Evolutionary conservation across 35 echinoderm and acorn worm genomes (phyloP), one percentile per base, ranked within the genome.

Genomic region (Hemicentrotus pulcherrimus): DNA sequence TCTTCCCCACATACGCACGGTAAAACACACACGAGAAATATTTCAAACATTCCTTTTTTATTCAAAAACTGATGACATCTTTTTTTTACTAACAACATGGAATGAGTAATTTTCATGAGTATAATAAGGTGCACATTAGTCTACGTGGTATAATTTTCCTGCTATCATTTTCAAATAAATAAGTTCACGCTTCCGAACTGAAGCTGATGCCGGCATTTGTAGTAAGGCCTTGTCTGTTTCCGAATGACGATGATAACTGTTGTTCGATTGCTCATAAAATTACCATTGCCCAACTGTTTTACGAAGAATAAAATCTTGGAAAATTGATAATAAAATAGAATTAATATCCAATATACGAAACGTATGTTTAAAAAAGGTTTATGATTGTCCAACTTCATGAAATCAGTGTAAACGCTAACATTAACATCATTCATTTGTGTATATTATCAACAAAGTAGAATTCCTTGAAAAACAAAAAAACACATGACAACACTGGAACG

Each of bases 41-140:
- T 78, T n/a, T 78, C 65, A 78, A 78, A 78, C 65, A 78, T 78
- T 78, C 65, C 65, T 78, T 78, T 59, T 78, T 78, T 78, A 78
- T 78, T 78, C 65, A 15, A 78, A 78, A 78, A 78, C 22, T 70
- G 61, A 70, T 70, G 61, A 70, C 0, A 4, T 78, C n/a, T 78
- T 78, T 78, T n/a, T 78, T n/a, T 78, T 4, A n/a, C 65, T 78
- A 70, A 78, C 19, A 22, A 78, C 65, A 78, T 78, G 65, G 65
- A 78, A 78, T 78, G 65, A 78, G 65, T 78, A 78, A 78, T 28
- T 28, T 22, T 78, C 65, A 78, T 78, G 22, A 78, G 65, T 78
- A 78, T 78, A 59, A 59, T 59, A n/a, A 78, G 65, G 65, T 78
- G 65, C 65, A 78, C 65, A 22, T 78, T 78, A 78, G 22, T 78